Percentiles rank a stretch among this genome's conserved stretches.
Conservation (phyloP, 53 echinoderm and acorn worm genomes). For the Paracentrotus lividus region DNA sequence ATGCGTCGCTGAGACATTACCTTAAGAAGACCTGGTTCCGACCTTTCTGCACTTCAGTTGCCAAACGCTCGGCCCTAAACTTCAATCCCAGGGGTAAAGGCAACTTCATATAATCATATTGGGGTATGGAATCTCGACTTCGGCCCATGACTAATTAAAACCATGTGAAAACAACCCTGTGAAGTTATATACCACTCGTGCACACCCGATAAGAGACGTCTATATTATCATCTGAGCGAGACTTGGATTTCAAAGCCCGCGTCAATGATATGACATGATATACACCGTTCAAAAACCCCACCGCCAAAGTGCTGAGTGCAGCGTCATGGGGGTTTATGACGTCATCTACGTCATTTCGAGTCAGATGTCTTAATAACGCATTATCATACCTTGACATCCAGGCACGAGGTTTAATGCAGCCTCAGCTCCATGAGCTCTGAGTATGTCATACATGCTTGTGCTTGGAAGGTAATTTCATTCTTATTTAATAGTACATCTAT, state of each 20-base stretch:
- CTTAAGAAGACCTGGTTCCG: not conserved
- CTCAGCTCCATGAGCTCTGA: not conserved
- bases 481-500: too few relatives aligned
- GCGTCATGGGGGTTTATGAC: constrained; percentile 30
- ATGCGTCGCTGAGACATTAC: not conserved
- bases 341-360: constrained; percentile 41
- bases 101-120: constrained; percentile 46
- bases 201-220: constrained; percentile 19
- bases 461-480: too few relatives aligned
- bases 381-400: constrained; percentile 22
- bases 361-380: not conserved
- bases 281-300: constrained; percentile 40
- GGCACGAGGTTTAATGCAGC: constrained; percentile 16
- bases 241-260: constrained; percentile 54
- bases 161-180: not conserved
- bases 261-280: constrained; percentile 46
- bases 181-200: constrained; percentile 6
- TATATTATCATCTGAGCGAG: constrained; percentile 23
- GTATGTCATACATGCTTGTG: not conserved
- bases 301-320: constrained; percentile 4
- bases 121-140: constrained; percentile 54
- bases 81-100: not conserved
- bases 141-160: constrained; percentile 51
- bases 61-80: not conserved
- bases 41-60: constrained; percentile 2